phyloP scores from a whole-genome alignment of 2,888 invertebrate genomes.

The Pristionchus mayeri region DNA sequence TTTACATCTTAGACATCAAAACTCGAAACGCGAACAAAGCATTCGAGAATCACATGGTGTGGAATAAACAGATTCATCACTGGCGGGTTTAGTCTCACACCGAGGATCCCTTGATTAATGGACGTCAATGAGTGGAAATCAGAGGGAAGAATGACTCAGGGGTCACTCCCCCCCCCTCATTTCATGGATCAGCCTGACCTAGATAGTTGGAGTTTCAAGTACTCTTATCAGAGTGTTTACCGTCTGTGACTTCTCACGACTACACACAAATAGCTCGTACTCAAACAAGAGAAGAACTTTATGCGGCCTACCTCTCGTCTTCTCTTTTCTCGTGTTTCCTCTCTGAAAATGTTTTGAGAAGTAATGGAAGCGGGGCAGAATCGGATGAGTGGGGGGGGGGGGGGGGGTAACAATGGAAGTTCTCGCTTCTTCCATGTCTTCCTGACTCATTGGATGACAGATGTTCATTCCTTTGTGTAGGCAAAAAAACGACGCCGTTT shows the following conservation, averaged over 20 bases:
- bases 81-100: not conserved
- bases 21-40: constrained; percentile 12
- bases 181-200: no score
- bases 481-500: constrained; percentile 29
- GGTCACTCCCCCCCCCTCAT: not conserved
- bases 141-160: constrained; percentile 13
- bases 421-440: not conserved
- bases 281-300: constrained; percentile 32
- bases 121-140: not conserved
- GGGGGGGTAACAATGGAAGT: not conserved
- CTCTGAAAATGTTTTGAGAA: not conserved
- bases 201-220: constrained; percentile 1
- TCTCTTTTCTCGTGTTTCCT: not conserved
- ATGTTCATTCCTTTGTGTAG: constrained; percentile 22
- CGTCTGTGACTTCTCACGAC: not conserved
- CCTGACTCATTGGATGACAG: constrained; percentile 31
- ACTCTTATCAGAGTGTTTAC: constrained; percentile 28
- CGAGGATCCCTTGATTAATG: constrained; percentile 8
- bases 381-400: not conserved
- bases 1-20: not conserved
- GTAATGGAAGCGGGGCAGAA: not conserved
- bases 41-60: constrained; percentile 5
- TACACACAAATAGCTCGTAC: constrained; percentile 27
- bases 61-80: constrained; percentile 4
- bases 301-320: constrained; percentile 1